Evolutionary conservation across 1,140 invertebrate species (phyloP).

Genomic region (Rhyzopertha dominica): DNA sequence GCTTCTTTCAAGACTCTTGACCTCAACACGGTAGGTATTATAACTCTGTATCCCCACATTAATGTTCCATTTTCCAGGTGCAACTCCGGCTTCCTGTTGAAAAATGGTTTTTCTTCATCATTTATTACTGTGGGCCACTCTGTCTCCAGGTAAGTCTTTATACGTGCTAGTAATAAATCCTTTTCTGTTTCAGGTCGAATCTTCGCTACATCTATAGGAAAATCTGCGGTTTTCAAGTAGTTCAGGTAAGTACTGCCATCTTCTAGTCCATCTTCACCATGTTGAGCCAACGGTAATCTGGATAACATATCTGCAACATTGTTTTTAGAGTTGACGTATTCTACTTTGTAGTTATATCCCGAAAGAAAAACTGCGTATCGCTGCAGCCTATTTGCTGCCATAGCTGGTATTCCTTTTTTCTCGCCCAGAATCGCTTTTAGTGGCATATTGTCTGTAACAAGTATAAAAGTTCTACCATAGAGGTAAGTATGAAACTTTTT

Average conservation of each 20-base stretch:
- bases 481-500: conserved; percentile 51
- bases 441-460: conserved; percentile 50
- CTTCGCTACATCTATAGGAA: conserved; percentile 6
- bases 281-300: too few relatives aligned
- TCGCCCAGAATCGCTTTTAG: conserved; percentile 43
- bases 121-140: too few relatives aligned
- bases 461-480: conserved; percentile 47
- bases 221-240: conserved; percentile 20
- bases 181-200: conserved; percentile 19
- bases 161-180: conserved; percentile 17
- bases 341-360: conserved; percentile 38
- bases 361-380: conserved; percentile 39
- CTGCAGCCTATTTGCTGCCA: conserved; percentile 36
- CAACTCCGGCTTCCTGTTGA: conserved; percentile 21
- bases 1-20: conserved; percentile 37
- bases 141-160: too few relatives aligned
- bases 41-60: conserved; percentile 32
- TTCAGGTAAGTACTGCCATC: conserved; percentile 34
- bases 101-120: conserved; percentile 12
- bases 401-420: conserved; percentile 22
- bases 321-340: conserved; percentile 38
- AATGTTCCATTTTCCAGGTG: conserved; percentile 28
- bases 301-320: too few relatives aligned
- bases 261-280: conserved; percentile 13
- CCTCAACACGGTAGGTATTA: conserved; percentile 41